phyloP scores from a whole-genome alignment of 2,113 vertebrate genomes.

The Chaenocephalus aceratus region DNA sequence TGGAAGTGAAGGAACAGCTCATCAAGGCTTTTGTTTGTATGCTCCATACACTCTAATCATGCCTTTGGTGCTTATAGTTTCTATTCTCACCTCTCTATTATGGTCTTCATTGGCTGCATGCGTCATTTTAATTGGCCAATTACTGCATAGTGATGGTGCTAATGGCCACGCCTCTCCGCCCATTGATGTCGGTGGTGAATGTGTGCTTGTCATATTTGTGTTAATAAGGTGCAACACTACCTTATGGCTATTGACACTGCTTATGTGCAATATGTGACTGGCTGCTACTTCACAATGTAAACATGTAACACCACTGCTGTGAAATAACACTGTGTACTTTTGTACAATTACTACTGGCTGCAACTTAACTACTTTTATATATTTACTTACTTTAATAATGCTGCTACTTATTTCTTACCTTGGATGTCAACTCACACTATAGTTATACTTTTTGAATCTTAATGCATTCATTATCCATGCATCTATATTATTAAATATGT shows the following conservation, averaged over 20 bases:
- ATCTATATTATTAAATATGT: no score
- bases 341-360: no score
- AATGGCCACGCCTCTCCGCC: conserved; percentile 39
- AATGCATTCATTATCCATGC: no score
- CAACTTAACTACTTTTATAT: no score
- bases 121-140: conserved; percentile 71
- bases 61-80: conserved; percentile 28
- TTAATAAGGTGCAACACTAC: neutral
- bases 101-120: conserved; percentile 55
- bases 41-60: conserved; percentile 10
- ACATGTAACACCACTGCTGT: no score
- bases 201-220: neutral
- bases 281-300: no score
- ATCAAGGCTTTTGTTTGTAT: conserved; percentile 64
- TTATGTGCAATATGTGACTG: no score
- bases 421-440: no score
- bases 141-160: conserved; percentile 53
- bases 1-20: neutral
- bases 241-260: neutral
- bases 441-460: no score
- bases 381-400: no score
- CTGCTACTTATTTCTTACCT: no score
- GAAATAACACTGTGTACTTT: no score
- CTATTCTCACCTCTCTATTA: conserved; percentile 59
- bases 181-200: neutral